These are phyloP conservation scores for Siphlonurus alternatus DNA, from an alignment of 2,888 invertebrate genomes.

Conservation along the genomic window DNA sequence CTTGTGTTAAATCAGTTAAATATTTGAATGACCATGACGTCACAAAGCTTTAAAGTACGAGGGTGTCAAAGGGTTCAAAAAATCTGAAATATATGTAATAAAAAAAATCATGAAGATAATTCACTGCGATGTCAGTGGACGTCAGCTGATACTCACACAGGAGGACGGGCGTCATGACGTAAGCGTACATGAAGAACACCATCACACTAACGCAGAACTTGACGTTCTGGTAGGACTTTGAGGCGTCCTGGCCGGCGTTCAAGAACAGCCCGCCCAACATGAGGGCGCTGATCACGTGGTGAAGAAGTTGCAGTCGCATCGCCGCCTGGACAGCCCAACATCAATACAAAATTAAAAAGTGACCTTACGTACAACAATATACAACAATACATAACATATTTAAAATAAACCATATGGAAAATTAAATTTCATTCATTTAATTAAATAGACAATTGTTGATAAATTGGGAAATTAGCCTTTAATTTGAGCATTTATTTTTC, in stretches of 20 bases:
- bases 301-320: constrained; percentile 40
- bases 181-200: constrained; percentile 48
- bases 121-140: neutral
- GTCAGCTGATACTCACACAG: constrained; percentile 36
- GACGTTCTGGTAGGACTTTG: constrained; percentile 48
- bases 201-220: constrained; percentile 48
- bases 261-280: constrained; percentile 41
- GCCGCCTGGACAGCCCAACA: constrained; percentile 16
- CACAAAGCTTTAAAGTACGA: too few species aligned
- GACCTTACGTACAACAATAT: too few species aligned
- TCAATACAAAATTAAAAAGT: constrained; percentile 6
- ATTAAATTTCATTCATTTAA: too few species aligned
- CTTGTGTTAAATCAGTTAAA: neutral
- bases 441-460: too few species aligned
- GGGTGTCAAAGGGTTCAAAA: too few species aligned
- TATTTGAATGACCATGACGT: neutral
- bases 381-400: too few species aligned
- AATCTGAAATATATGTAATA: too few species aligned
- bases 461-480: too few species aligned
- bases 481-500: too few species aligned
- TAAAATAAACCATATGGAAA: too few species aligned
- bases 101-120: too few species aligned
- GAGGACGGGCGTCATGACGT: constrained; percentile 49
- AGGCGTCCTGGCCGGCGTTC: constrained; percentile 43
- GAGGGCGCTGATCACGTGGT: constrained; percentile 41